Base-by-base conservation (phyloP, 2,113 vertebrate genomes). In the Paratilapia polleni region DNA sequence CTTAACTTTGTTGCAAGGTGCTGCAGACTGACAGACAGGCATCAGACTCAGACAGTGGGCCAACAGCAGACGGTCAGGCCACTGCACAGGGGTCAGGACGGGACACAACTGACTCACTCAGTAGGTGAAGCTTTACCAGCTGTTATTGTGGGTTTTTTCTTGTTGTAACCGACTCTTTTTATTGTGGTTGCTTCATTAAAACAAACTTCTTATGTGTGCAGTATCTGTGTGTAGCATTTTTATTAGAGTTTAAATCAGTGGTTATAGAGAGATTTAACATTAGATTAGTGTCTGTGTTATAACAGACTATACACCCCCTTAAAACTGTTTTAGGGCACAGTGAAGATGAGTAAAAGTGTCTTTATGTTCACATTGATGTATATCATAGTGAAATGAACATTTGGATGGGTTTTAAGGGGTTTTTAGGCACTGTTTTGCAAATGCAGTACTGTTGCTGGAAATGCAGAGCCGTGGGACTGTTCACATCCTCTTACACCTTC, bases 31-130 rank as follows among this genome's bases (percentile, higher is more conserved):
- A 95, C 5, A 87, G 88, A 6, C 93, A 86, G 58, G 88, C 91
- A 1, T 95, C 94, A 3, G 94, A 95, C 83, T 94, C 94, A 14
- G 94, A 95, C 87, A 94, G 94, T 2, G 91, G 92, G 8, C 91
- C 93, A 5, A 91, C 88, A 52, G 84, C 87, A 28, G 94, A 94
- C 12, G 38, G 12, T 62, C 91, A 91, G 61, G 36, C 88, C 52
- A 74, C 24, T 14, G 31, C 47, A 38, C 83, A 83, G 6, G 89
- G 81, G 58, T 59, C 76, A 31, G 93, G 87, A 38, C 82, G 89
- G 38, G 93, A 94, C 82, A 41, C 76, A 52, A 78, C 60, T 1
- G 93, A 95, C 85, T 77, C 94, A 24, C 90, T 94, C 3, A 88
- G 94, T 95, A 93, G 1, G 92, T 88, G 78, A 13, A 54, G 61